These are phyloP conservation scores for Mirounga angustirostris DNA, from an alignment of 2,113 vertebrate genomes.

Conservation along the genomic window DNA sequence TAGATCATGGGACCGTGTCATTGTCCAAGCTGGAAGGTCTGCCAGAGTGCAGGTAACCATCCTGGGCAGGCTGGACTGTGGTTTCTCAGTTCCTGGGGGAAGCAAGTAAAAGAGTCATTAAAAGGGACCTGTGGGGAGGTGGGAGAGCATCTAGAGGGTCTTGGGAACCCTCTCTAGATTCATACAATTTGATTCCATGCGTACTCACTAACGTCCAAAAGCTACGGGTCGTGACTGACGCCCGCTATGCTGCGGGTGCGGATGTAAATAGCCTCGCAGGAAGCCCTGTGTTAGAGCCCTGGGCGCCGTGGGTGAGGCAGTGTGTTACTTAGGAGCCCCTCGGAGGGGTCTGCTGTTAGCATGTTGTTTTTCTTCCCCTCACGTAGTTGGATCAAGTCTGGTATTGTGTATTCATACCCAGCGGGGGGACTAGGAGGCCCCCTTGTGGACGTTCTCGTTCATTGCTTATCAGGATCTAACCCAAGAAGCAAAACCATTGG, in stretches of 20 bases:
- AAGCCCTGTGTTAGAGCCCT: fast-evolving
- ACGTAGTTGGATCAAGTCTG: not conserved
- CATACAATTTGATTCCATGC: too few relatives aligned
- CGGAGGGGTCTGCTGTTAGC: not conserved
- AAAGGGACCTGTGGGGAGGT: not conserved
- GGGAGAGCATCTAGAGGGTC: not conserved
- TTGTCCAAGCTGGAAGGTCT: not conserved
- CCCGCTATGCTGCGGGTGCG: fast-evolving
- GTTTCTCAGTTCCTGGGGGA: not conserved
- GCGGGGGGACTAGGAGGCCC: not conserved
- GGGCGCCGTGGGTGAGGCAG: fast-evolving
- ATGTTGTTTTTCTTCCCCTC: not conserved
- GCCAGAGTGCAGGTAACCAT: fast-evolving
- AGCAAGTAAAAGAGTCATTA: not conserved
- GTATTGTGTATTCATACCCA: too few relatives aligned
- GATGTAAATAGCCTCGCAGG: fast-evolving
- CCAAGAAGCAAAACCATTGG: not conserved
- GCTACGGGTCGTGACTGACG: fast-evolving
- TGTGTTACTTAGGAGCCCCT: not conserved
- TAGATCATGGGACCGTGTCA: fast-evolving
- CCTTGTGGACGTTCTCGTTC: conserved; percentile 2
- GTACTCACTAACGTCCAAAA: fast-evolving
- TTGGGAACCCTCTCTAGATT: not conserved
- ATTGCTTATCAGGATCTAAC: not conserved
- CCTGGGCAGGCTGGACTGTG: fast-evolving